Base-by-base conservation (phyloP, 2,888 invertebrate species). In the Muschampia plurimacula region DNA sequence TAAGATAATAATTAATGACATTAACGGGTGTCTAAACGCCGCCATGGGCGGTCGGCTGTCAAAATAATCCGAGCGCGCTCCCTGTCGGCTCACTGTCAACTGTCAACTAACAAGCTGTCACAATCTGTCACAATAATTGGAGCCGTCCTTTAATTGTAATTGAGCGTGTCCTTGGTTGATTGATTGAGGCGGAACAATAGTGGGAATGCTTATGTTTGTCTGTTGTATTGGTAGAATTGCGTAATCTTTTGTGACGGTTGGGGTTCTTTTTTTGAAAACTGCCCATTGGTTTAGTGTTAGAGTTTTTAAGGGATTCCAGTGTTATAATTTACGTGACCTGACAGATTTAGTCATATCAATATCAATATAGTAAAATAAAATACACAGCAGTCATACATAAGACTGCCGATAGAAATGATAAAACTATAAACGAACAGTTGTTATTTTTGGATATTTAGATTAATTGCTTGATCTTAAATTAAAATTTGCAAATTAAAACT, bases 1-100 rank as follows among this genome's bases (percentile, higher is more conserved):
- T 44, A 41, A 57, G 57, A 57, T 39, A 46, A 68, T 44, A 65
- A 66, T 71, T 66, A 71, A 13, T 36, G 22, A 66, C 36, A 65
- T 71, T 66, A 71, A 15, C 70, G 44, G 49, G 36, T 70, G 70
- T 65, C 70, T 60, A 49, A 66, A 55, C 55, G 55, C 77, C 79
- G 80, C 52, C 52, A n/a, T 83, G 90, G 88, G 91, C 87, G 89
- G 89, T 84, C 86, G 77, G 76, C 76, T 82, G 84, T 88, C 70
- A 71, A 71, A 66, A 71, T 87, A 89, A 87, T 87, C 85, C 80
- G 78, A 59, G 49, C 65, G 71, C 71, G 55, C 77, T 77, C 81
- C 77, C 83, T 88, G 91, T 87, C 88, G 85, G 78, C 81, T 78
- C 77, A 81, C 80, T 86, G 89, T 88, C 89, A 74, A 73, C 72